Evolutionary conservation across 2,888 invertebrate genomes (phyloP).

Genomic region (Synanthedon andrenaeformis): DNA sequence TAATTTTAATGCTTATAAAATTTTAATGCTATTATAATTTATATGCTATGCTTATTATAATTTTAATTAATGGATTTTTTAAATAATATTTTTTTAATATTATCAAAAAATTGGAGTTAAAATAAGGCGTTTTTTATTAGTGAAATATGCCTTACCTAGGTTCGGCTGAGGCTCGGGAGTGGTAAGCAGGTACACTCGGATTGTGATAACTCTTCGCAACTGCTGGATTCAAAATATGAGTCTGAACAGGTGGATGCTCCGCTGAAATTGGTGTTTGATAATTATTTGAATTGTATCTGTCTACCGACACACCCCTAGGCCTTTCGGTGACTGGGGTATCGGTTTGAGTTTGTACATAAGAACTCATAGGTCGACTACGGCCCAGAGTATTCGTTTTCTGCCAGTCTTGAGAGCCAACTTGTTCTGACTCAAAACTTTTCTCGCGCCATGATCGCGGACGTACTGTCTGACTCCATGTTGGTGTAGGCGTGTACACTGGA

Average conservation of each 20-base stretch:
- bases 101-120: too few species aligned
- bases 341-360: slow-evolving; percentile 30
- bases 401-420: slow-evolving; percentile 49
- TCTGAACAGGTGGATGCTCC: slow-evolving; percentile 57
- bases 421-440: slow-evolving; percentile 58
- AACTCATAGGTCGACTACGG: slow-evolving; percentile 52
- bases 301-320: slow-evolving; percentile 56
- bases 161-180: slow-evolving; percentile 59
- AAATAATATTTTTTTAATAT: too few species aligned
- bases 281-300: slow-evolving; percentile 55
- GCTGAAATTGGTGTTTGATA: slow-evolving; percentile 48
- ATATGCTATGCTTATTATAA: too few species aligned
- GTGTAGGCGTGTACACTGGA: slow-evolving; percentile 37
- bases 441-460: slow-evolving; percentile 57
- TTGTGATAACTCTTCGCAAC: slow-evolving; percentile 44
- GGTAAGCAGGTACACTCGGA: slow-evolving; percentile 63
- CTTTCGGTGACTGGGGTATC: slow-evolving; percentile 39
- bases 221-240: slow-evolving; percentile 53
- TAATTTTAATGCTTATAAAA: too few species aligned
- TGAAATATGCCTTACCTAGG: slow-evolving; percentile 33
- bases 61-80: too few species aligned
- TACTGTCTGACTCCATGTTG: slow-evolving; percentile 62
- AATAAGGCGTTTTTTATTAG: too few species aligned
- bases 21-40: too few species aligned
- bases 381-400: slow-evolving; percentile 54